Percentiles rank a stretch among this genome's conserved stretches.
phyloP scores from a whole-genome alignment of 2,113 vertebrate species.

The Osmerus eperlanus region DNA sequence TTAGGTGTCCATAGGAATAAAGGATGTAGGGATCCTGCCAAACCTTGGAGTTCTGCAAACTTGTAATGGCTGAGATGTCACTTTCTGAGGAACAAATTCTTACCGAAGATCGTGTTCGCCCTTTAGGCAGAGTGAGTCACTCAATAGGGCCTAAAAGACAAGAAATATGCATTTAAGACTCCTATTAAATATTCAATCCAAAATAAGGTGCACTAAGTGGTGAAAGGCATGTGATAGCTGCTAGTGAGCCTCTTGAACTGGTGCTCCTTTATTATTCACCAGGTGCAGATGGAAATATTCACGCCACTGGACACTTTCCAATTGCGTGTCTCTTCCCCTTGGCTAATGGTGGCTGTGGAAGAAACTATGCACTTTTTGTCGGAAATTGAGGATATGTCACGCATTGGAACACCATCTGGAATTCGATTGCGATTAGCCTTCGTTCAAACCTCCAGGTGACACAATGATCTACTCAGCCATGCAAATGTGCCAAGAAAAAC shows the following conservation, averaged over 20 bases:
- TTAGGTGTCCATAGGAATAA: slow-evolving; percentile 48
- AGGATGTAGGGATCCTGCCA: slow-evolving; percentile 51
- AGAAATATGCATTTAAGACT: slow-evolving; percentile 51
- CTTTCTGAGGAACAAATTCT: slow-evolving; percentile 39
- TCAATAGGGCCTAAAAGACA: slow-evolving; percentile 37
- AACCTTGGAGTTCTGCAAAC: slow-evolving; percentile 47
- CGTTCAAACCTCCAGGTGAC: slow-evolving; percentile 57
- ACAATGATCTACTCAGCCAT: slow-evolving; percentile 50
- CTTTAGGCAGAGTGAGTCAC: slow-evolving; percentile 45
- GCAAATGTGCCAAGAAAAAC: slow-evolving; percentile 50
- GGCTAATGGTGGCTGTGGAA: slow-evolving; percentile 58
- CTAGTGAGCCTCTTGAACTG: slow-evolving; percentile 47
- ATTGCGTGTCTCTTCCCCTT: slow-evolving; percentile 29
- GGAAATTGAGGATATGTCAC: slow-evolving; percentile 47
- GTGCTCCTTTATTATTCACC: slow-evolving; percentile 67
- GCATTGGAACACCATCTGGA: slow-evolving; percentile 53
- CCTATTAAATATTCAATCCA: slow-evolving; percentile 24
- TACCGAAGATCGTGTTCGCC: slow-evolving; percentile 37
- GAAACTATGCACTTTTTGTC: slow-evolving; percentile 24
- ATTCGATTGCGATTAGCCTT: slow-evolving; percentile 45
- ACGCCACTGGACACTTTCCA: slow-evolving; percentile 59
- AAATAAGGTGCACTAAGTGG: slow-evolving; percentile 46
- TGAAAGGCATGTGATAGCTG: slow-evolving; percentile 22
- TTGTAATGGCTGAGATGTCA: slow-evolving; percentile 28
- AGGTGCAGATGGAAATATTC: slow-evolving; percentile 67